Base-by-base conservation (phyloP, 1,140 invertebrate species). In the Micrasema longulum region DNA sequence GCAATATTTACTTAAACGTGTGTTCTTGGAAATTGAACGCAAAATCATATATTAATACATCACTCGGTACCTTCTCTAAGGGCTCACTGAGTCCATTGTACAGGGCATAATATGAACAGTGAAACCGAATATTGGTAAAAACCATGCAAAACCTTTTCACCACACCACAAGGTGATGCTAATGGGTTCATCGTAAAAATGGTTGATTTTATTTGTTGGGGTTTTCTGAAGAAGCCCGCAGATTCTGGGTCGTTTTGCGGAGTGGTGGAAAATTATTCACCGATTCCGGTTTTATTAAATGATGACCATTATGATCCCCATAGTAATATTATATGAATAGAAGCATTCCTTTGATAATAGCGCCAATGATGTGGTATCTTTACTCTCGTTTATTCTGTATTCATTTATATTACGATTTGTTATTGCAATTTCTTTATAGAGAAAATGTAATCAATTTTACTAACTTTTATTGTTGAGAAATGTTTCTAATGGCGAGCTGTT, bases 331-430 rank as follows among this genome's bases (percentile, higher is more conserved):
- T 36, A 22, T 23, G 55, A 62, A 50, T 20, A 14, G 16, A 43
- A 35, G 45, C 65, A 63, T 64, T 69, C 66, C 72, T 73, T 73
- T 73, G 72, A 73, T 64, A 45, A 63, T 36, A 73, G 71, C 65
- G 65, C 57, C 71, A 50, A 6, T 67, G 23, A n/a, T 31, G 50
- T 31, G 2, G 47, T 48, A 64, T 64, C 62, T n/a, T 64, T 26
- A 67, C 65, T 52, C 35, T 18, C 9, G 52, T 52, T 53, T 50
- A 20, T 16, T 16, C 26, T 4, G 26, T 31, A 31, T 31, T 31
- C 26, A 31, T 31, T n/a, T n/a, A n/a, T n/a, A n/a, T n/a, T n/a
- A n/a, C n/a, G n/a, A n/a, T n/a, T n/a, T n/a, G n/a, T n/a, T n/a
- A n/a, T n/a, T n/a, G n/a, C n/a, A n/a, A n/a, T n/a, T n/a, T n/a